Conservation (phyloP, 2,113 vertebrate genomes). For the Festucalex cinctus region DNA sequence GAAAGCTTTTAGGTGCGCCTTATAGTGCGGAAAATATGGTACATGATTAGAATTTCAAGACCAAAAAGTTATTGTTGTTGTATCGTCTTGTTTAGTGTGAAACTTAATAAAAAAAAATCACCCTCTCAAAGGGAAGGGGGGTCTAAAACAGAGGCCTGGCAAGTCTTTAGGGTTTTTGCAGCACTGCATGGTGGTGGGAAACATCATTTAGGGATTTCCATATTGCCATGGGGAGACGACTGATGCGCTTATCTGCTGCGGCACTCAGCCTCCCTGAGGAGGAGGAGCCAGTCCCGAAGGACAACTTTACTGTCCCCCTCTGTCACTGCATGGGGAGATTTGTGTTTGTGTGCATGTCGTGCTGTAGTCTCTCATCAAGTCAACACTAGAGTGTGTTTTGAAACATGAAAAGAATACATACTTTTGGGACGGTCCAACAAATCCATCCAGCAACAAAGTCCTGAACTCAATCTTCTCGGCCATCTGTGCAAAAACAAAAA, state of each 20-base stretch:
- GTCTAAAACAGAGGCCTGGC: slow-evolving; percentile 42
- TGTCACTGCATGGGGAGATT: slow-evolving; percentile 19
- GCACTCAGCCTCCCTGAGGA: slow-evolving; percentile 52
- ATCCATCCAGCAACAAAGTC: slow-evolving; percentile 29
- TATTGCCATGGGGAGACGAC: slow-evolving; percentile 64
- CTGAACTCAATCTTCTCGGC: slow-evolving; percentile 26
- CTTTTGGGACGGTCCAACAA: slow-evolving; percentile 26
- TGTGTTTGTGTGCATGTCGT: neutral
- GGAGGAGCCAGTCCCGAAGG: slow-evolving; percentile 47
- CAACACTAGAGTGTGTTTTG: neutral
- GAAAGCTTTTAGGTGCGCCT: too few relatives aligned
- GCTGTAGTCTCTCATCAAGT: neutral
- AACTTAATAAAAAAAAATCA: slow-evolving; percentile 30
- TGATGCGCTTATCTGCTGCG: slow-evolving; percentile 53
- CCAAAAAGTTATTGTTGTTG: slow-evolving; percentile 36
- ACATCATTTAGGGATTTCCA: slow-evolving; percentile 62
- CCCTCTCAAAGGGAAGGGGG: slow-evolving; percentile 36
- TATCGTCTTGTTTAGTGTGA: slow-evolving; percentile 38
- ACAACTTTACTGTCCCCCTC: slow-evolving; percentile 39
- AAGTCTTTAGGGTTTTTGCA: slow-evolving; percentile 48
- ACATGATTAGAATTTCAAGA: slow-evolving; percentile 24
- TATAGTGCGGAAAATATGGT: too few relatives aligned
- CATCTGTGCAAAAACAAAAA: slow-evolving; percentile 28
- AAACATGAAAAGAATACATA: slow-evolving; percentile 16
- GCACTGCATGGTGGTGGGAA: slow-evolving; percentile 55